Base-by-base conservation (phyloP, 2,888 invertebrate genomes). In the Lottia scabra region DNA sequence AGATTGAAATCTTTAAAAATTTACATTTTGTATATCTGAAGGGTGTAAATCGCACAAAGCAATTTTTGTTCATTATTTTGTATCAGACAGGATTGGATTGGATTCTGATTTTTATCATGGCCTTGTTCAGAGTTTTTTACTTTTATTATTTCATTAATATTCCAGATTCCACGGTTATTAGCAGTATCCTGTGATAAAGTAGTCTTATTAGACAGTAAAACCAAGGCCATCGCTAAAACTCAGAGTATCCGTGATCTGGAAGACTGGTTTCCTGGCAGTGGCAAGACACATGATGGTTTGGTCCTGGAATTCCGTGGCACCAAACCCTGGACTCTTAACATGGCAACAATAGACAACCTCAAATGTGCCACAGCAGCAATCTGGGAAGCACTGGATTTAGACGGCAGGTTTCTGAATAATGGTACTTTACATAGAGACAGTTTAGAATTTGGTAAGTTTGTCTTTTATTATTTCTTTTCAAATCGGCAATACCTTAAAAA, bases 341-440 rank as follows among this genome's bases (percentile, higher is more conserved):
- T 88, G 91, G 90, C 92, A 68, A 91, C 92, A 68, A 90, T 84
- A 27, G 88, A 87, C 71, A 85, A 85, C 78, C 84, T 91, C 76
- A 91, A 91, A 86, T 91, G 92, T 78, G 87, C 91, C 67, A 90
- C 91, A 63, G 89, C 90, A 75, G 91, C 91, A 67, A 91, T 93
- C 86, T 93, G 93, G 91, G 93, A 93, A 87, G 92, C 93, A 84
- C 91, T 93, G 87, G 91, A 92, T 82, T 91, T 92, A 88, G 86
- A 87, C 71, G 84, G 85, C 0, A 75, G 85, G 26, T 86, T 84
- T 72, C 77, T 87, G 8, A 84, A 84, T 68, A 85, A 82, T 65
- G 83, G 81, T 8, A 81, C 84, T 2, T 75, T 87, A 2, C 77
- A 84, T 43, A 74, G 87, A 46, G 85, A 87, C 71, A 87, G 86